Evolutionary conservation across 2,888 invertebrate genomes (phyloP).

Genomic region (Ferrisia virgata): DNA sequence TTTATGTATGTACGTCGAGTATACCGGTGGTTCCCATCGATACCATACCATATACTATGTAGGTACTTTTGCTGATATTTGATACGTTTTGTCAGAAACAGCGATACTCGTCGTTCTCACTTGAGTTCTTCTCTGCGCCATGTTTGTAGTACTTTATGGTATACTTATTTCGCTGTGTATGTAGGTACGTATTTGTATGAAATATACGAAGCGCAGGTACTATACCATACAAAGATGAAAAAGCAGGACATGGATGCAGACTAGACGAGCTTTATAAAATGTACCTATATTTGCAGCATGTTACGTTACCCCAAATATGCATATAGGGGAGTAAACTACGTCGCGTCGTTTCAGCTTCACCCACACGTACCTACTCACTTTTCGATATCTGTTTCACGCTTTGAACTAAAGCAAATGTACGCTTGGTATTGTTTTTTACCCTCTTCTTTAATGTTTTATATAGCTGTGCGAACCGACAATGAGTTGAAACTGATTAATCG

Average conservation of each 20-base stretch:
- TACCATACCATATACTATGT: no score
- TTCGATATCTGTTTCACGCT: no score
- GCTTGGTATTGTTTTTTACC: not conserved
- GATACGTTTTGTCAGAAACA: not conserved
- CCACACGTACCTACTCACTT: not conserved
- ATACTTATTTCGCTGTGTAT: not conserved
- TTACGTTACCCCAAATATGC: not conserved
- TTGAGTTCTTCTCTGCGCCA: not conserved
- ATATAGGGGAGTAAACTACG: not conserved
- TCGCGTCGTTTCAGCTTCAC: not conserved
- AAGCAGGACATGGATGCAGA: not conserved
- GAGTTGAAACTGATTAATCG: slow-evolving; percentile 9
- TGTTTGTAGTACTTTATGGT: not conserved
- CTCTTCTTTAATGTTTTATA: not conserved
- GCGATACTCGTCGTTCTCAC: not conserved
- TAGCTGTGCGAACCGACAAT: not conserved
- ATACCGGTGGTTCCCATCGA: no score
- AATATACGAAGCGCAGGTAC: no score
- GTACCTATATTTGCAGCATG: no score
- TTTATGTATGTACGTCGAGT: not conserved
- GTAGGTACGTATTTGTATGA: not conserved
- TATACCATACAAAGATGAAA: not conserved
- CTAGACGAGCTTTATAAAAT: not conserved
- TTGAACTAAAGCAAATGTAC: not conserved
- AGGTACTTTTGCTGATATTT: not conserved